Evolutionary conservation across 2,888 invertebrate species (phyloP), one percentile per base, ranked within the genome.

Genomic region (Oeneis ivallda): DNA sequence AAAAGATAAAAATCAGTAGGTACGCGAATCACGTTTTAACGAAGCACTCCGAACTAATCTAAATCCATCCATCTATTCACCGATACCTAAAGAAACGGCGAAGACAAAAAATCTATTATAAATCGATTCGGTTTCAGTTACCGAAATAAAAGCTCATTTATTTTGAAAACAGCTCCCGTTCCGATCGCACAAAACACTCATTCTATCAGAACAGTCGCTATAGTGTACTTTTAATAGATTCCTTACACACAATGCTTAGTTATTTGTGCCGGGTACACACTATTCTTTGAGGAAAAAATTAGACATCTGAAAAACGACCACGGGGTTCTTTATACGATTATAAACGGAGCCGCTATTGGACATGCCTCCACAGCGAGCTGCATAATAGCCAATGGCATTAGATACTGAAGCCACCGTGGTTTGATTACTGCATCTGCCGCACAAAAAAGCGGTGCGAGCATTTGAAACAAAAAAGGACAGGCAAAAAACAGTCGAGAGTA

Each of bases 351-450:
- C 71, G 74, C 80, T 72, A 81, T 82, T 80, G 81, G 82, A 73
- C 77, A 80, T 76, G 76, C 74, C 79, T 75, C 74, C 74, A 73
- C 71, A 75, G 72, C 71, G 71, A 74, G 72, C 71, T 72, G 74
- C 73, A 75, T 79, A 74, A 74, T 77, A 76, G 77, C 87, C 87
- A 87, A 86, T 87, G 77, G 83, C 77, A 73, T 76, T 74, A 68
- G 72, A 71, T 74, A 75, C 74, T 74, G 73, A 74, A 68, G 78
- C 72, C 69, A 71, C 74, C 75, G 72, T 74, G 74, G 74, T 74
- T 79, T 86, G 86, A 86, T 86, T 86, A 86, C 82, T 79, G 78
- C 77, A 76, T 77, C 76, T 69, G 72, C 68, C 68, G 19, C 41
- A 75, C 74, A 79, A 82, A 81, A 81, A 82, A 78, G 67, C 49